Conservation (phyloP, 2,113 vertebrate species). For the Dipodomys spectabilis region DNA sequence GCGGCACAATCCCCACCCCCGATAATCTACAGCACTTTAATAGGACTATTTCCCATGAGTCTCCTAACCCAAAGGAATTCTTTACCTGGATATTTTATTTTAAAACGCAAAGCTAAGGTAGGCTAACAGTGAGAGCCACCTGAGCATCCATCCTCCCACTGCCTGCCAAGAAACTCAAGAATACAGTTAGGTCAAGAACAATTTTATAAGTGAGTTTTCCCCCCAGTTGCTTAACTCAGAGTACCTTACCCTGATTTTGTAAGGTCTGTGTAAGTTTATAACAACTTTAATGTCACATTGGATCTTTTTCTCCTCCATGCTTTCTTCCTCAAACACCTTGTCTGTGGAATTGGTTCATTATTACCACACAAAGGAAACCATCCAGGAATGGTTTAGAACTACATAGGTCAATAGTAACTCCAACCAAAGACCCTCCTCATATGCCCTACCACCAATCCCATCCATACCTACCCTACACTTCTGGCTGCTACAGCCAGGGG, state of each 20-base stretch:
- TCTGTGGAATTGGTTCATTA: constrained; percentile 24
- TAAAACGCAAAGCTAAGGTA: not conserved
- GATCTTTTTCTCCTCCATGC: not conserved
- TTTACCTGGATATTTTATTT: not conserved
- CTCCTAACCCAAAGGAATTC: not conserved
- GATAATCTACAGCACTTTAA: not conserved
- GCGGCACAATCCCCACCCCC: too few species aligned
- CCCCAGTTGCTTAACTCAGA: not conserved
- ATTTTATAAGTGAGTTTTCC: not conserved
- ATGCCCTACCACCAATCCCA: not conserved
- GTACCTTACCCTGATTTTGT: not conserved
- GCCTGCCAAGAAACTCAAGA: constrained; percentile 50
- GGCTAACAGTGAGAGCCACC: not conserved
- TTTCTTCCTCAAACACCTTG: not conserved
- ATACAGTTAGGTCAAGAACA: not conserved
- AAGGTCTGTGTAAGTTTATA: not conserved
- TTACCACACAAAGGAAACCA: not conserved
- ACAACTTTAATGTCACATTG: not conserved
- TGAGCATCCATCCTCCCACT: constrained; percentile 30
- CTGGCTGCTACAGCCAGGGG: not conserved
- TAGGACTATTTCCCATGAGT: not conserved
- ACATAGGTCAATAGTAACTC: not conserved
- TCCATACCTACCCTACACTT: not conserved
- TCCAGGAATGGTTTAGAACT: not conserved
- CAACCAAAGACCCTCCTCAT: not conserved